Conservation (phyloP, 2,888 invertebrate species). For the Idaea biselata region DNA sequence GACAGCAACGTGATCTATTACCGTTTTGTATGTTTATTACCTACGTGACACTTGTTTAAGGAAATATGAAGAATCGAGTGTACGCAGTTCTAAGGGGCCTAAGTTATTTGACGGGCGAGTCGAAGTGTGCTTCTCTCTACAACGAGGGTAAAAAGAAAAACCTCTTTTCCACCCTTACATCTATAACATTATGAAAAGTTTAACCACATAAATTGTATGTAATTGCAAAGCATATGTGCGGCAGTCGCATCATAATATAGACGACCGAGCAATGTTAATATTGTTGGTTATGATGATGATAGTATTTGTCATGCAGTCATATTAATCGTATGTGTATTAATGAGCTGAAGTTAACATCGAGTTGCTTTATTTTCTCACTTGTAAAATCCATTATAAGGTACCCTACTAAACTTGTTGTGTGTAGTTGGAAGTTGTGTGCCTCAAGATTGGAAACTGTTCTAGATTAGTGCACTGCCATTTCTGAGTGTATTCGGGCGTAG, state of each 20-base stretch:
- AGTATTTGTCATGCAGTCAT: background rate
- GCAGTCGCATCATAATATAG: background rate
- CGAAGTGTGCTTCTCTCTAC: no score
- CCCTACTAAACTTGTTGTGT: no score
- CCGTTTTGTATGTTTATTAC: background rate
- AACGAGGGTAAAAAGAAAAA: no score
- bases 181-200: no score
- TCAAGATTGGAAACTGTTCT: background rate
- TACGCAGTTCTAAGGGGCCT: no score
- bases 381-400: no score
- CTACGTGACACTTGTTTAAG: background rate
- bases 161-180: no score
- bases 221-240: background rate
- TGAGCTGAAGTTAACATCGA: background rate
- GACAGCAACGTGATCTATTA: conserved; percentile 4
- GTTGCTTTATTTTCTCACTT: background rate
- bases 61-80: background rate
- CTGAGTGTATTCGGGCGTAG: conserved; percentile 10
- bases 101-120: no score
- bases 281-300: background rate
- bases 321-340: background rate
- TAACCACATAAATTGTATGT: background rate
- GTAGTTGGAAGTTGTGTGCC: no score
- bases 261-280: background rate
- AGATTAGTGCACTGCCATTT: background rate